A percentile compares a stretch with the other conserved stretches of the same genome.
Evolutionary conservation across 2,888 invertebrate genomes (phyloP).

Genomic region (Aproaerema taeniolella): DNA sequence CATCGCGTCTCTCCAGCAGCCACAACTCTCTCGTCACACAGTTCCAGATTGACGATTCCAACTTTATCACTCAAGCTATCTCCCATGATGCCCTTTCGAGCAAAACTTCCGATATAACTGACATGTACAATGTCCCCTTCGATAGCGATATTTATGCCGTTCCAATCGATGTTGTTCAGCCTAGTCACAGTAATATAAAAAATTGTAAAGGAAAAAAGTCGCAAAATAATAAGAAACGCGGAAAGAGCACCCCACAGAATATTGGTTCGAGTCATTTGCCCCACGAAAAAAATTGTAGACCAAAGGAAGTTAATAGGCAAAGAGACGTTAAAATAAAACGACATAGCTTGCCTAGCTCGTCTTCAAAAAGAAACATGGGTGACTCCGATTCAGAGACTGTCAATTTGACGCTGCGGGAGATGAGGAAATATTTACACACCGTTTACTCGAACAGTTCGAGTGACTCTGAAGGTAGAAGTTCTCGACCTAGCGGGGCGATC

Average conservation of each 20-base stretch:
- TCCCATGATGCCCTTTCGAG: constrained; percentile 87
- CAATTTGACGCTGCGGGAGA: constrained; percentile 91
- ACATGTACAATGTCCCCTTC: constrained; percentile 92
- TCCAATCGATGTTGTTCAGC: constrained; percentile 87
- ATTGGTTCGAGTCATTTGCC: constrained; percentile 32
- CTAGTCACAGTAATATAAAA: constrained; percentile 57
- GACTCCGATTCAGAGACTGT: constrained; percentile 82
- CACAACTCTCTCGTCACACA: constrained; percentile 88
- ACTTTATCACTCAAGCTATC: constrained; percentile 92
- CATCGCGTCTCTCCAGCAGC: constrained; percentile 88
- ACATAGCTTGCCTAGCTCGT: constrained; percentile 83
- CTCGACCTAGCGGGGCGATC: background rate
- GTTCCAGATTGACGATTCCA: constrained; percentile 89
- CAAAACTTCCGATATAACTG: constrained; percentile 86
- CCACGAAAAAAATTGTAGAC: constrained; percentile 39
- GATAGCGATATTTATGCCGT: constrained; percentile 93
- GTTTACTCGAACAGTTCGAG: constrained; percentile 86
- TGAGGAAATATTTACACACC: constrained; percentile 88
- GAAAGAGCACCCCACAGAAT: constrained; percentile 47
- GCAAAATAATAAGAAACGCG: constrained; percentile 55
- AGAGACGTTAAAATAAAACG: constrained; percentile 77
- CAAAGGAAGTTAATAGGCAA: constrained; percentile 43
- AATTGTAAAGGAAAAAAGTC: constrained; percentile 53
- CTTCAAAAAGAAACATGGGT: constrained; percentile 68
- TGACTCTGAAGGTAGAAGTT: constrained; percentile 74